Percentiles rank a stretch among this genome's conserved stretches.
Conservation (phyloP, 2,113 vertebrate genomes). For the Cryptoleucopteryx plumbea region DNA sequence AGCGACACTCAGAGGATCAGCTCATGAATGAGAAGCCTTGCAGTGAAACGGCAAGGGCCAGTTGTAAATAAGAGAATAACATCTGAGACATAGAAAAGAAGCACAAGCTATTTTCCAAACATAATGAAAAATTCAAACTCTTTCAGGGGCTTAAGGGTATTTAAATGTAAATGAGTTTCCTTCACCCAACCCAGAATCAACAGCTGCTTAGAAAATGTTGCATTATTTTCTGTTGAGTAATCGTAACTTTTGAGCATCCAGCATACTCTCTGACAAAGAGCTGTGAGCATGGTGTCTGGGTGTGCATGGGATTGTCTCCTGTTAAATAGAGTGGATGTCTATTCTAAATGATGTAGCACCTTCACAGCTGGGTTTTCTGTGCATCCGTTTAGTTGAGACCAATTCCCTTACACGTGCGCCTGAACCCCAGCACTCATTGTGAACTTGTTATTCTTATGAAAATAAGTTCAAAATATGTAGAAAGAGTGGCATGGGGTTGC, state of each 20-base stretch:
- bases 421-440: neutral
- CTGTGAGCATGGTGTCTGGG: neutral
- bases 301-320: neutral
- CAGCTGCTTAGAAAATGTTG: neutral
- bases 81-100: neutral
- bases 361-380: neutral
- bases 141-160: constrained; percentile 28
- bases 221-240: constrained; percentile 8
- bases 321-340: neutral
- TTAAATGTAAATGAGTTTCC: constrained; percentile 46
- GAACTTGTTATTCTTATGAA: neutral
- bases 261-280: neutral
- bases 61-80: neutral
- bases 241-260: neutral
- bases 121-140: constrained; percentile 20
- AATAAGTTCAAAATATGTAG: neutral
- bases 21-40: neutral
- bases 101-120: constrained; percentile 1
- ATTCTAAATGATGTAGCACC: neutral
- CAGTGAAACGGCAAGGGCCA: neutral
- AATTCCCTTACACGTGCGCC: neutral
- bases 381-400: neutral
- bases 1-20: neutral
- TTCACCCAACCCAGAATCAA: neutral
- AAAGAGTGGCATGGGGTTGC: neutral